Percentiles rank a stretch among this genome's conserved stretches.
Conservation (phyloP, 2,113 vertebrate genomes). For the Meriones unguiculatus region DNA sequence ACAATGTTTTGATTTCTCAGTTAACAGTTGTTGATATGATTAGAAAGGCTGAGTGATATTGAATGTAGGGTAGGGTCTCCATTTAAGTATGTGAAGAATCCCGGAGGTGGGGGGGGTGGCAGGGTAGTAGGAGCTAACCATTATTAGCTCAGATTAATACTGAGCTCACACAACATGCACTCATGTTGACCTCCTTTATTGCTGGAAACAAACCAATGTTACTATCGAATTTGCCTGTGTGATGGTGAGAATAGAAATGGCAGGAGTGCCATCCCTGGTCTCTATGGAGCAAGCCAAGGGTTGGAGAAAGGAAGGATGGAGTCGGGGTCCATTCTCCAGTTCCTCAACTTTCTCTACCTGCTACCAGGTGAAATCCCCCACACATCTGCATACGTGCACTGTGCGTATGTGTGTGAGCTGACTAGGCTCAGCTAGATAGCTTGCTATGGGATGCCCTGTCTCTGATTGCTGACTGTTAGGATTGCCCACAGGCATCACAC, state of each 20-base stretch:
- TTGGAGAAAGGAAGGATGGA: neutral
- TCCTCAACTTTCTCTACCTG: neutral
- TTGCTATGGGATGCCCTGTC: neutral
- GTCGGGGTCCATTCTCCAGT: neutral
- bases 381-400: too few relatives aligned
- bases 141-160: too few relatives aligned
- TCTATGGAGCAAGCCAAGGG: neutral
- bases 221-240: neutral
- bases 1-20: neutral
- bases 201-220: neutral
- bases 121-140: neutral
- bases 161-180: too few relatives aligned
- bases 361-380: neutral
- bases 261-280: neutral
- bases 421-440: too few relatives aligned
- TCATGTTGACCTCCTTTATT: constrained; percentile 5
- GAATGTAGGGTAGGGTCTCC: neutral
- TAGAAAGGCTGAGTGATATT: neutral
- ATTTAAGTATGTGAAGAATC: neutral
- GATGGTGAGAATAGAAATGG: neutral
- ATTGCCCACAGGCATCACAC: too few relatives aligned
- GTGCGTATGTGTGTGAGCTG: neutral
- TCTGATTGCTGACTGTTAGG: neutral
- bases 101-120: neutral
- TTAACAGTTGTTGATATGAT: neutral